Base-by-base conservation (phyloP, 2,888 invertebrate genomes). In the Rhingia campestris region DNA sequence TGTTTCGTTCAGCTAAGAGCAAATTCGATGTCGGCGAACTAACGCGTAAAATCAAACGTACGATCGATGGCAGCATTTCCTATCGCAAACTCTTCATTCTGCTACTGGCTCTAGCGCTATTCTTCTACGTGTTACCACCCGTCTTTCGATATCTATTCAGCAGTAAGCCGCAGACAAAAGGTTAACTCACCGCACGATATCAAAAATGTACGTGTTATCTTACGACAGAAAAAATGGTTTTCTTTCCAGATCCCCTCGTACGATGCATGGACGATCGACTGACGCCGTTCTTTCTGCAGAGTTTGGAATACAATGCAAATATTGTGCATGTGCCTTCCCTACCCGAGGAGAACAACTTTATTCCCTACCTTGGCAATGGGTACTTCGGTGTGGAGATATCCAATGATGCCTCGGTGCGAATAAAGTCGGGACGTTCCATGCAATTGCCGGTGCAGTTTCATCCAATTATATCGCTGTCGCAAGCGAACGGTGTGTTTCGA, bases 351-450 rank as follows among this genome's bases (percentile, higher is more conserved):
- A 93, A 93, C 51, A 92, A 93, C 86, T 95, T 94, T 88, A 92
- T 95, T 89, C 95, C 95, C 87, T 96, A 95, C 88, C 93, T 95
- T 75, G 96, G 96, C 9, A 96, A 96, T 91, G 96, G 96, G 0
- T 92, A 94, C 77, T 91, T 96, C 81, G 96, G 95, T 0, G 87
- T 95, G 45, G 92, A 94, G 45, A 91, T 95, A 49, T 92, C 94
- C 61, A 92, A 93, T 59, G 94, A 95, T 87, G 93, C 94, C 4
- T 92, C 93, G 86, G 88, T 96, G 30, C 94, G 95, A 88, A 94
- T 96, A 37, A 95, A 95, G 90, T 91, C 92, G 51, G 94, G 94
- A 0, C 92, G 96, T 84, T 94, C 94, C 2, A 91, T 96, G 87
- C 94, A 95, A 5, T 88, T 95, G 51, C 93, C 94, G 0, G 91